phyloP scores from a whole-genome alignment of 2,888 invertebrate species.

The Agrochola lota region DNA sequence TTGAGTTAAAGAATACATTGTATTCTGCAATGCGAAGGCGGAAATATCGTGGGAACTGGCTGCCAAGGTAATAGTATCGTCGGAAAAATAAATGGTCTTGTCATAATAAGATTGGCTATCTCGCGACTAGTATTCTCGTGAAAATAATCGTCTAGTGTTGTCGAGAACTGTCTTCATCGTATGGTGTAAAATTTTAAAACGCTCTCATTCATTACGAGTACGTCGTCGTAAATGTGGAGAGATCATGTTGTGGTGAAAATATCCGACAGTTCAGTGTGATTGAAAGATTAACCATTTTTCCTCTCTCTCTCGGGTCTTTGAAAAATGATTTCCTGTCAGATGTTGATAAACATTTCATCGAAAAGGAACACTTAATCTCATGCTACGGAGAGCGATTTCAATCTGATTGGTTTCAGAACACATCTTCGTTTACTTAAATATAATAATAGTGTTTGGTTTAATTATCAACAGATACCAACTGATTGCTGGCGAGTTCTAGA shows the following conservation, averaged over 20 bases:
- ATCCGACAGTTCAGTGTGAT: conserved; percentile 23
- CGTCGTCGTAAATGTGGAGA: conserved; percentile 13
- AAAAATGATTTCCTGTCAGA: conserved; percentile 44
- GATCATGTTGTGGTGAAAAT: conserved; percentile 35
- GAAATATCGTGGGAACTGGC: conserved; percentile 3
- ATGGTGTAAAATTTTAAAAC: conserved; percentile 21
- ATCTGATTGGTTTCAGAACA: conserved; percentile 27
- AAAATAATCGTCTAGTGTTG: conserved; percentile 23
- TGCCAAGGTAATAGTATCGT: background rate
- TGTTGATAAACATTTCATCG: conserved; percentile 51
- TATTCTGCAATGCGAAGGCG: background rate
- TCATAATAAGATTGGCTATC: background rate
- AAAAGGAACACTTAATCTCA: conserved; percentile 12
- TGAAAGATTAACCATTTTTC: conserved; percentile 33
- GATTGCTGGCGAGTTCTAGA: conserved; percentile 11
- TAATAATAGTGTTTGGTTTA: conserved; percentile 13
- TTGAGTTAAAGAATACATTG: background rate
- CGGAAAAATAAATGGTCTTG: conserved; percentile 6
- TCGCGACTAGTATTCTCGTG: background rate
- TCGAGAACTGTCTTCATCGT: background rate
- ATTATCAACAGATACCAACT: conserved; percentile 10
- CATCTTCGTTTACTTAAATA: conserved; percentile 25
- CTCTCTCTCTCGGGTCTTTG: conserved; percentile 33
- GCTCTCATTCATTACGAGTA: conserved; percentile 26
- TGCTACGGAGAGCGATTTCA: conserved; percentile 11